Evolutionary conservation across 2,113 vertebrate species (phyloP), one percentile per base, ranked within the genome.

Genomic region (Neoarius graeffei): DNA sequence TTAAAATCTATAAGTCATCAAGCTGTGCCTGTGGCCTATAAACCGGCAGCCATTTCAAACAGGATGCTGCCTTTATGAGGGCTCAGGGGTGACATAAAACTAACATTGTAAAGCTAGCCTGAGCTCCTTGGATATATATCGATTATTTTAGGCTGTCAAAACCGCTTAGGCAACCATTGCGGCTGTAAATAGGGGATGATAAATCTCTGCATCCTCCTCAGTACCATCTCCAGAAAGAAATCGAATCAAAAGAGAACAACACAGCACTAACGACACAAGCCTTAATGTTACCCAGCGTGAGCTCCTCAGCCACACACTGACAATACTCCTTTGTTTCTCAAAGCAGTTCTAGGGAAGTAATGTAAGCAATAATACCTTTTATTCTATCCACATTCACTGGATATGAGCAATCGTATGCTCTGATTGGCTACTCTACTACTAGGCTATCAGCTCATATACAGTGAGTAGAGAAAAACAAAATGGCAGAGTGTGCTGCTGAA

Each of bases 131-230:
- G 52, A 69, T 59, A 35, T 86, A 52, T 27, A 89, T 83, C 30
- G 79, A 83, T 89, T 69, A 57, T 66, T 86, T 76, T n/a, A 83
- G 60, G 57, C 62, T 62, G 79, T 86, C 67, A 82, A 66, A 66
- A 83, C 20, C 10, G 84, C 79, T 82, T 57, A 81, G 52, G 42
- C 77, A 84, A 74, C 25, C 81, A 64, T 11, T 7, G 42, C 23
- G 50, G 81, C 81, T 83, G 62, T 52, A 83, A 83, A 83, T 83
- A 42, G 81, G 4, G 60, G 81, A 67, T 67, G 81, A 83, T 67
- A 50, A 81, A 81, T 81, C 54, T 62, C 56, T 23, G 57, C 57
- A 62, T 82, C 19, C 80, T 52, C 25, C 35, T 50, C 60, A 48
- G 30, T 64, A 59, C 81, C 14, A 66, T 67, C 81, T 67, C 81